Conservation (phyloP, 2,113 vertebrate species). For the Campylomormyrus numenius region DNA sequence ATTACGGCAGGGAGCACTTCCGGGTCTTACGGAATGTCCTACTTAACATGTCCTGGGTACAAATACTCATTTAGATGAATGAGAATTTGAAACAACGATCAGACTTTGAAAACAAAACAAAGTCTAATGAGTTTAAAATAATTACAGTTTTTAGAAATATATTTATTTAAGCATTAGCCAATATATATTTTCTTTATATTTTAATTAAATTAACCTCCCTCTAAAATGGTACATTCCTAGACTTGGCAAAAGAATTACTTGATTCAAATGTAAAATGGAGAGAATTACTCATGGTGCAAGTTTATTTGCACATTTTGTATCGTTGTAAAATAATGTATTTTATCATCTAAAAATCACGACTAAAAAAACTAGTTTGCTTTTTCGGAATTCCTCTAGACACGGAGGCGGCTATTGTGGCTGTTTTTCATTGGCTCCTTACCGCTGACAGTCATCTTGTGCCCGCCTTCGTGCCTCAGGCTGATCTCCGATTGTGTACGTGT, state of each 20-base stretch:
- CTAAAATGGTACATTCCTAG: conserved; percentile 3
- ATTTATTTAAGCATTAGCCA: not conserved
- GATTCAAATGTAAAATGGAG: conserved; percentile 2
- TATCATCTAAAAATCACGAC: not conserved
- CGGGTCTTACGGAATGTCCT: conserved; percentile 37
- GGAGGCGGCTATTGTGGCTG: conserved; percentile 33
- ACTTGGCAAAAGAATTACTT: not conserved
- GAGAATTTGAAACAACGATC: not conserved
- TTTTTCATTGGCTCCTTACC: conserved; percentile 35
- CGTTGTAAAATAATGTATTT: not conserved
- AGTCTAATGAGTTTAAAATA: not conserved
- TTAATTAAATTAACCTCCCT: not conserved
- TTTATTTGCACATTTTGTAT: not conserved
- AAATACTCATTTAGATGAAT: not conserved
- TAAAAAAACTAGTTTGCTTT: not conserved
- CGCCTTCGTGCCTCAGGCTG: not conserved
- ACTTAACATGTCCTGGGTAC: not conserved
- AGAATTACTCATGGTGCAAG: not conserved
- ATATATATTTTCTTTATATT: not conserved
- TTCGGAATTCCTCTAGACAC: not conserved
- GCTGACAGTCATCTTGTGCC: not conserved
- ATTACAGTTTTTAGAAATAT: not conserved
- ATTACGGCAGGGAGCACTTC: conserved; percentile 55
- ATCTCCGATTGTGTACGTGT: not conserved
- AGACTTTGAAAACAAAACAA: too few species aligned